A percentile compares a stretch with the other conserved stretches of the same genome.
phyloP scores from a whole-genome alignment of 2,113 vertebrate genomes.

The Pluvialis apricaria region DNA sequence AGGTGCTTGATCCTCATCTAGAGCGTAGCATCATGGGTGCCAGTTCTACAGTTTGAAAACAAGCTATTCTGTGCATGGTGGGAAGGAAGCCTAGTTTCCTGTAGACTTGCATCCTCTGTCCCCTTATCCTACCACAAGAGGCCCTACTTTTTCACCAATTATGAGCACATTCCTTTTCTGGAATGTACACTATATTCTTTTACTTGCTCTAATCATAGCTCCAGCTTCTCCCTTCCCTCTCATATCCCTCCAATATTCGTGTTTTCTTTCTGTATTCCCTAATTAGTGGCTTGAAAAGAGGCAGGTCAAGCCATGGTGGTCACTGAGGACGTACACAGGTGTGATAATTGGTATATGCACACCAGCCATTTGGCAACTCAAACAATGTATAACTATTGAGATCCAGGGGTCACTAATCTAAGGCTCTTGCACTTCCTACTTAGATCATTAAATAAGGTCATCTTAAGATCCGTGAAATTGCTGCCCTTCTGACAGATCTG shows the following conservation, averaged over 20 bases:
- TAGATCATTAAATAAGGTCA: background rate
- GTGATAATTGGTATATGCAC: background rate
- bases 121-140: background rate
- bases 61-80: background rate
- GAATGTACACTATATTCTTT: background rate
- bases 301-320: background rate
- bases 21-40: background rate
- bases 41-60: background rate
- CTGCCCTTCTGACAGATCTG: background rate
- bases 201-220: background rate
- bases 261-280: background rate
- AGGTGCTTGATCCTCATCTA: background rate
- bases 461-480: background rate
- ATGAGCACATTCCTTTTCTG: background rate
- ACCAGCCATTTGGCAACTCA: background rate
- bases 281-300: background rate
- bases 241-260: background rate
- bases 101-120: background rate
- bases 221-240: background rate
- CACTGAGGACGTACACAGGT: background rate
- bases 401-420: background rate
- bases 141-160: background rate
- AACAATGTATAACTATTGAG: background rate
- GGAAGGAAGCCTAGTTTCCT: background rate
- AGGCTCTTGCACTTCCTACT: background rate